These are phyloP conservation scores for Delphinus delphis DNA, from an alignment of 2,113 vertebrate species.

Conservation along the genomic window DNA sequence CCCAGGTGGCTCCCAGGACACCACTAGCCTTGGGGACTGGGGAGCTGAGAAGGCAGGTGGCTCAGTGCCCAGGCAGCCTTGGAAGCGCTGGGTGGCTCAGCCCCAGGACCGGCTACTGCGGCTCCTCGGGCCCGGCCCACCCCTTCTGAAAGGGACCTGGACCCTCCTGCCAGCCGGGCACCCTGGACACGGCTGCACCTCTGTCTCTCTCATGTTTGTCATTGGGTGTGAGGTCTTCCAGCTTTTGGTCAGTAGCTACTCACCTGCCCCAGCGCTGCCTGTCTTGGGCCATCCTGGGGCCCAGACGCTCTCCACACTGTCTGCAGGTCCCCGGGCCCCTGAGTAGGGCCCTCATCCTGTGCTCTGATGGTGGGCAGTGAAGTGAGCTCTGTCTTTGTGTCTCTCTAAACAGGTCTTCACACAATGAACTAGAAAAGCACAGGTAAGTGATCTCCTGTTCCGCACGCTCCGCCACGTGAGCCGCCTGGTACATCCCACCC, in stretches of 20 bases:
- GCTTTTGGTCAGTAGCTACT: background rate
- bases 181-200: background rate
- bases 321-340: background rate
- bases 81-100: background rate
- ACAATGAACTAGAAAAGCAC: slow-evolving; percentile 99
- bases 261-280: background rate
- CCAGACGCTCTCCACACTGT: accelerated
- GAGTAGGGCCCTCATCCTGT: background rate
- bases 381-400: slow-evolving; percentile 72
- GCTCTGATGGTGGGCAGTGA: background rate
- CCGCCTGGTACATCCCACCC: background rate
- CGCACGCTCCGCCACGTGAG: accelerated
- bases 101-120: background rate
- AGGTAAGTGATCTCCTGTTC: slow-evolving; percentile 86
- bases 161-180: background rate
- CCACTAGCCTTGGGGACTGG: background rate
- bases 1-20: background rate
- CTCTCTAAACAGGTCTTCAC: slow-evolving; percentile 93
- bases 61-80: background rate
- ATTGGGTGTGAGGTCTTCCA: background rate
- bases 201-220: background rate
- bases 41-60: background rate
- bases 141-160: background rate
- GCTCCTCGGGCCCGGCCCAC: background rate
- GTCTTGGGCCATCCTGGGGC: background rate